Conservation (phyloP, 2,113 vertebrate species). For the Pterocles gutturalis region DNA sequence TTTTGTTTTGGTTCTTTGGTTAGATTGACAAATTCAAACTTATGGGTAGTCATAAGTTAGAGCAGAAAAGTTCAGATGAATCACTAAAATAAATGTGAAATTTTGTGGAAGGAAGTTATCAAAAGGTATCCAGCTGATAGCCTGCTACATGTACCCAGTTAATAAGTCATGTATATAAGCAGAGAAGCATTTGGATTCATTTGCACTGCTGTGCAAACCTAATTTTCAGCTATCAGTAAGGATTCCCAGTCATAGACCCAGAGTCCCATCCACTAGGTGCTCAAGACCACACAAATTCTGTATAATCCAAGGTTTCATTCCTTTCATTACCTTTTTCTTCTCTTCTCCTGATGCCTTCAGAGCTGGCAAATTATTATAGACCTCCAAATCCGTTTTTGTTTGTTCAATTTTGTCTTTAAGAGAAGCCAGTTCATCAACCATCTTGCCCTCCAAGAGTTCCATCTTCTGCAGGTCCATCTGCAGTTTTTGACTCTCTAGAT, state of each 20-base stretch:
- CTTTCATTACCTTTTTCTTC: slow-evolving; percentile 85
- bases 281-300: neutral
- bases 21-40: neutral
- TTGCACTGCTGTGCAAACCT: neutral
- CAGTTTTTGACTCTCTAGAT: slow-evolving; percentile 88
- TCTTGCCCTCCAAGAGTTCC: slow-evolving; percentile 92
- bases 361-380: slow-evolving; percentile 87
- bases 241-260: neutral
- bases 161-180: neutral
- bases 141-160: neutral
- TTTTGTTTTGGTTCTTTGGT: neutral
- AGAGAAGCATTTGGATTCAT: neutral
- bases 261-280: neutral
- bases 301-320: neutral
- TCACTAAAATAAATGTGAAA: neutral
- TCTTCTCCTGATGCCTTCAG: slow-evolving; percentile 87
- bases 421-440: slow-evolving; percentile 84
- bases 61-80: neutral
- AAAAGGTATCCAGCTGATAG: neutral
- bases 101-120: neutral
- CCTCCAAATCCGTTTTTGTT: slow-evolving; percentile 83
- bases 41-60: neutral
- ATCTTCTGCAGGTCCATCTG: slow-evolving; percentile 96
- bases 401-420: slow-evolving; percentile 86
- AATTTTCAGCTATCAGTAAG: neutral